Conservation (phyloP, 2,113 vertebrate genomes). For the Corynorhinus townsendii region DNA sequence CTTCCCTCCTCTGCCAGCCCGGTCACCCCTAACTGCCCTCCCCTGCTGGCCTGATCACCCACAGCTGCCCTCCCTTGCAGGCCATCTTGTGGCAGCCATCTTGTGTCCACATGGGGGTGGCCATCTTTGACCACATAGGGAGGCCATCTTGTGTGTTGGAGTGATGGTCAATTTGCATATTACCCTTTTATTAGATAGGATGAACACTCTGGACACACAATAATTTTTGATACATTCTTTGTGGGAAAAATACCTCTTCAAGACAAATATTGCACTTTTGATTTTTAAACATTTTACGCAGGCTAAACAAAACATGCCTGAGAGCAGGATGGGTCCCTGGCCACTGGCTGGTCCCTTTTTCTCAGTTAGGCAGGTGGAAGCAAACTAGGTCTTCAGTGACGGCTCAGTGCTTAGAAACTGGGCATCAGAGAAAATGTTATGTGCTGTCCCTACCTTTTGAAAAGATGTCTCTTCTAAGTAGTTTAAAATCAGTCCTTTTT, state of each 20-base stretch:
- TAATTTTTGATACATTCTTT: not conserved
- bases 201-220: not conserved
- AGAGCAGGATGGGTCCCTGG: not conserved
- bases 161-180: no score
- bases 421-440: not conserved
- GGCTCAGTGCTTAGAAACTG: not conserved
- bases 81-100: no score
- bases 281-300: not conserved
- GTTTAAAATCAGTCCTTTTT: not conserved
- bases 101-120: no score
- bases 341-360: not conserved
- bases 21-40: not conserved
- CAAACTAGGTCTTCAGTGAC: not conserved
- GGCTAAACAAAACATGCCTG: not conserved
- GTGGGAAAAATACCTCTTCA: not conserved
- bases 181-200: not conserved
- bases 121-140: no score
- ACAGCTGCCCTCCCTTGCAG: no score
- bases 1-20: no score
- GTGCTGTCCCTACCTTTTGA: not conserved
- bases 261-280: not conserved
- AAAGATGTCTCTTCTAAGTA: not conserved
- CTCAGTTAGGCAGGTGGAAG: not conserved
- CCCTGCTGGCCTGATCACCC: no score
- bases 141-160: no score